phyloP scores from a whole-genome alignment of 1,140 invertebrate species.

The Teleogryllus occipitalis region DNA sequence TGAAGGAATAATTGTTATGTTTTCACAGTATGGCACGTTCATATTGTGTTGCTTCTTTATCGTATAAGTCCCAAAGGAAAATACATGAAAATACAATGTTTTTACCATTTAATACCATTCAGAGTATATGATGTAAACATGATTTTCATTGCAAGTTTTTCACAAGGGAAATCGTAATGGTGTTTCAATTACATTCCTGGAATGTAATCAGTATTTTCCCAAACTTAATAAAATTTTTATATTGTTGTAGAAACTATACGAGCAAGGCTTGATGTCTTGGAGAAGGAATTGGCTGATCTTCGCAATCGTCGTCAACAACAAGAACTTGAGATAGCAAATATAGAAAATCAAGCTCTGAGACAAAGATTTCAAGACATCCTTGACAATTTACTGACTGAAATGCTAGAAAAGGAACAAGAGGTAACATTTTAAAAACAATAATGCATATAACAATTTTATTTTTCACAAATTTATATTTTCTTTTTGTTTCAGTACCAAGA shows the following conservation, averaged over 20 bases:
- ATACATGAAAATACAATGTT: too few species aligned
- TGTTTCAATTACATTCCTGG: neutral
- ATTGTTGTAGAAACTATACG: conserved; percentile 25
- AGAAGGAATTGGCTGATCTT: conserved; percentile 61
- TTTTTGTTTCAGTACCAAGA: conserved; percentile 20
- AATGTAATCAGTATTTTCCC: neutral
- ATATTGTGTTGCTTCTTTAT: too few species aligned
- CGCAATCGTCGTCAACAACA: conserved; percentile 62
- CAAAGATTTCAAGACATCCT: conserved; percentile 74
- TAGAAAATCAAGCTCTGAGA: conserved; percentile 74
- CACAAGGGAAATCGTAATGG: too few species aligned
- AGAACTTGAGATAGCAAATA: conserved; percentile 71
- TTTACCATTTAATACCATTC: too few species aligned
- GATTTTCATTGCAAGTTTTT: too few species aligned
- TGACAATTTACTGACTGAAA: conserved; percentile 65
- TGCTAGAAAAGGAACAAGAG: conserved; percentile 72
- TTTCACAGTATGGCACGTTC: too few species aligned
- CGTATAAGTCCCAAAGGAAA: too few species aligned
- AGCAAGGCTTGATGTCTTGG: conserved; percentile 42
- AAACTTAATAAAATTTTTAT: neutral
- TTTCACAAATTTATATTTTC: neutral
- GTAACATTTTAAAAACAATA: conserved; percentile 33
- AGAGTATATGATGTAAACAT: too few species aligned
- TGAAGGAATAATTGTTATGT: too few species aligned
- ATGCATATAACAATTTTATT: neutral